Evolutionary conservation across 64 coral and sea anemone genomes (phyloP).

Genomic region (Montipora sp.): DNA sequence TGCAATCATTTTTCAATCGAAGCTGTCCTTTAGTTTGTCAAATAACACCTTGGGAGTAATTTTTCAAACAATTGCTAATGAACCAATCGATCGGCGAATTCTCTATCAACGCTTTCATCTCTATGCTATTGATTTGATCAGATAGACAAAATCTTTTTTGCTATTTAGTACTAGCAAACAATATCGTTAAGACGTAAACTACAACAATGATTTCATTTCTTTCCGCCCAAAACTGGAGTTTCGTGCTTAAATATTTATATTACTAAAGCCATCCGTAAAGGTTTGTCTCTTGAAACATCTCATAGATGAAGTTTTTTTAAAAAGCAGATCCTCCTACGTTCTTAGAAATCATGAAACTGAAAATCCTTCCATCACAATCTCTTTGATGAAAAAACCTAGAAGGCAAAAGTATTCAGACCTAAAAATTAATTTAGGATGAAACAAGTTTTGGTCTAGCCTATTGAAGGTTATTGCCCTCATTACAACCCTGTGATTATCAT

Average conservation of each 20-base stretch:
- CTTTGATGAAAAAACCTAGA: too few relatives aligned
- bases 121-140: background rate
- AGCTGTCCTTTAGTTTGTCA: constrained; percentile 28
- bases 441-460: background rate
- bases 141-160: background rate
- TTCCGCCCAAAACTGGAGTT: background rate
- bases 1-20: background rate
- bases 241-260: constrained; percentile 12
- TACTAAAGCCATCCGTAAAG: background rate
- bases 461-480: background rate
- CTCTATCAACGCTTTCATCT: background rate
- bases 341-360: background rate
- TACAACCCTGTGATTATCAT: background rate
- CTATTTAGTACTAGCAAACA: background rate
- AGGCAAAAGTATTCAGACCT: background rate
- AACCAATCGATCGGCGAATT: background rate
- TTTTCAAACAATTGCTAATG: constrained; percentile 1
- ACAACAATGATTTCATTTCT: constrained; percentile 6
- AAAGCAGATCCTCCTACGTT: background rate
- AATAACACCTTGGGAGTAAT: constrained; percentile 7
- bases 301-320: background rate
- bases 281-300: background rate
- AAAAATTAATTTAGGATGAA: background rate
- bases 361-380: background rate
- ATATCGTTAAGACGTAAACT: background rate